phyloP scores from a whole-genome alignment of 2,888 invertebrate genomes.

The Xylocampa areola region DNA sequence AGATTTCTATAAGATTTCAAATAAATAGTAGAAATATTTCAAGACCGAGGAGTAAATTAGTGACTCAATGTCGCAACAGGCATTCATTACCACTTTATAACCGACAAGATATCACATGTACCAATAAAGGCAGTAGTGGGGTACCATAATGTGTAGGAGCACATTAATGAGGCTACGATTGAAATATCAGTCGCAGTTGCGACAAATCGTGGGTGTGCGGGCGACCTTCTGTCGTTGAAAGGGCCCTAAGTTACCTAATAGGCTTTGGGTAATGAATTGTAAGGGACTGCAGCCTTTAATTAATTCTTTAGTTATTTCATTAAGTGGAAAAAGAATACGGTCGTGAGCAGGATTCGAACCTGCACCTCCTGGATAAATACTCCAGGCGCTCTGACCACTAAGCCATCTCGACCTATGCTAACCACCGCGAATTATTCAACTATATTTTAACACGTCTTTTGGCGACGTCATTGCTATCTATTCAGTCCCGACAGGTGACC shows the following conservation, averaged over 20 bases:
- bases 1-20: neutral
- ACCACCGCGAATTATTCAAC: too few species aligned
- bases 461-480: too few species aligned
- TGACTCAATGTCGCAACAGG: slow-evolving; percentile 1
- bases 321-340: too few species aligned
- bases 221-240: slow-evolving; percentile 59
- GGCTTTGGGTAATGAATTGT: slow-evolving; percentile 22
- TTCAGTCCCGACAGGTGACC: too few species aligned
- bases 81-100: slow-evolving; percentile 44
- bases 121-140: slow-evolving; percentile 36
- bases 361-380: too few species aligned
- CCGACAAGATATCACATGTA: slow-evolving; percentile 39
- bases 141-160: slow-evolving; percentile 55
- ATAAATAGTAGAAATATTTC: slow-evolving; percentile 2
- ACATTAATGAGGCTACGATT: slow-evolving; percentile 46
- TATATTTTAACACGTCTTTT: too few species aligned
- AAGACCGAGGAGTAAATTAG: slow-evolving; percentile 1
- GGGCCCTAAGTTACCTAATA: slow-evolving; percentile 46
- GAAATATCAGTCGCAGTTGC: slow-evolving; percentile 51
- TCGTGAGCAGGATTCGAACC: too few species aligned
- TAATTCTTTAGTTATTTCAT: slow-evolving; percentile 12
- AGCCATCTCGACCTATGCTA: too few species aligned
- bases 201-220: slow-evolving; percentile 60
- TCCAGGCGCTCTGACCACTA: too few species aligned
- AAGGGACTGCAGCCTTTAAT: slow-evolving; percentile 24